A percentile compares a stretch with the other conserved stretches of the same genome.
These are phyloP conservation scores for Tipula confusa DNA, from an alignment of 2,888 invertebrate species.

Conservation along the genomic window DNA sequence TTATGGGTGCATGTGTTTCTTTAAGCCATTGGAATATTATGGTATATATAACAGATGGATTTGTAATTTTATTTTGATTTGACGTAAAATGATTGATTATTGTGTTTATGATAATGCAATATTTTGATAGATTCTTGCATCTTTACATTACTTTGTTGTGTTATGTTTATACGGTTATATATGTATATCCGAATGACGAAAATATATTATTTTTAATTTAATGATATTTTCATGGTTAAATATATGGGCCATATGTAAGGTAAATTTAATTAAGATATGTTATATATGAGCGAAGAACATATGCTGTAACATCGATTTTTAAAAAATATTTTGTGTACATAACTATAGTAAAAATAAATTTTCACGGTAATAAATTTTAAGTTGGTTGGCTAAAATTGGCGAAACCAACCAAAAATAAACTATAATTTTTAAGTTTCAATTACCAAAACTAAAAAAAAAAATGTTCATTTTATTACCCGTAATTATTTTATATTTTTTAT, in stretches of 20 bases:
- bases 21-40: background rate
- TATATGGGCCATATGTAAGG: background rate
- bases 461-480: too few species aligned
- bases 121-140: background rate
- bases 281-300: background rate
- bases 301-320: background rate
- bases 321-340: too few species aligned
- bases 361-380: background rate
- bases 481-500: background rate
- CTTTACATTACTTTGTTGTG: background rate
- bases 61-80: conserved; percentile 1
- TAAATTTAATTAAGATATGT: background rate
- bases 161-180: background rate
- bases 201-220: background rate
- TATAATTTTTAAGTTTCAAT: background rate
- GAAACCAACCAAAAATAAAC: background rate
- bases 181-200: background rate
- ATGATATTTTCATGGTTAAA: background rate
- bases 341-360: background rate
- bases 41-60: background rate
- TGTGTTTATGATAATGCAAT: background rate
- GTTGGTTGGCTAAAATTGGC: background rate
- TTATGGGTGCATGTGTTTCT: background rate
- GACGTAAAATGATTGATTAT: background rate
- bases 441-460: background rate